phyloP scores from a whole-genome alignment of 2,888 invertebrate genomes.

The Iselma pallidipennis region DNA sequence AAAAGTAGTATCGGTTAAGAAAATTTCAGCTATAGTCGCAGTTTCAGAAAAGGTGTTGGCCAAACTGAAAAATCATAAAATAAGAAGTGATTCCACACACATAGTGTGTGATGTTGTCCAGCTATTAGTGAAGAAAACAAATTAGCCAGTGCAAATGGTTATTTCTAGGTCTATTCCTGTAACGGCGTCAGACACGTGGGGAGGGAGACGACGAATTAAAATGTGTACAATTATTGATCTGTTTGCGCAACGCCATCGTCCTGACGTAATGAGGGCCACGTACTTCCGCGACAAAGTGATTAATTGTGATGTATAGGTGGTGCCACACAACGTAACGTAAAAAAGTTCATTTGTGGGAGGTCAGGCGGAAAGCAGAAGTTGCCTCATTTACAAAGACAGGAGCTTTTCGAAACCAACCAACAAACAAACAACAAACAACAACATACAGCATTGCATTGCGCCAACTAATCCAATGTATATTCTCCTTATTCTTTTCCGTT shows the following conservation, averaged over 20 bases:
- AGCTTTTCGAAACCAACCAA: constrained; percentile 40
- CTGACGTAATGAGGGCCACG: constrained; percentile 10
- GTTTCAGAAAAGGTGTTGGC: no score
- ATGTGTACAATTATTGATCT: constrained; percentile 9
- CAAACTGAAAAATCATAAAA: no score
- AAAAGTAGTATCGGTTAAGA: no score
- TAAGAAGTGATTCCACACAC: no score
- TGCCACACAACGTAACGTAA: constrained; percentile 32
- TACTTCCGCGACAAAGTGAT: constrained; percentile 34
- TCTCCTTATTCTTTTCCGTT: constrained; percentile 51
- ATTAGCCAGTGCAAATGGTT: not conserved
- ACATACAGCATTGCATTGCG: constrained; percentile 43
- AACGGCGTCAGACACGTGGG: not conserved
- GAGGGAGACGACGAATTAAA: not conserved
- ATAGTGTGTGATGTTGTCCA: no score
- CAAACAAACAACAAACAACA: not conserved
- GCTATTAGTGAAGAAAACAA: not conserved
- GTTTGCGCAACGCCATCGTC: not conserved
- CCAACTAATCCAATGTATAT: constrained; percentile 53
- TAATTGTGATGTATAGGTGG: constrained; percentile 48
- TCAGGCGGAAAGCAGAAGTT: constrained; percentile 54
- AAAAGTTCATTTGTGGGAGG: constrained; percentile 55
- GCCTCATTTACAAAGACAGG: constrained; percentile 55
- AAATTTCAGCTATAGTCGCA: no score
- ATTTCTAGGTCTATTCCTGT: not conserved